Conservation (phyloP, 2,113 vertebrate species). For the Serilophus lunatus region DNA sequence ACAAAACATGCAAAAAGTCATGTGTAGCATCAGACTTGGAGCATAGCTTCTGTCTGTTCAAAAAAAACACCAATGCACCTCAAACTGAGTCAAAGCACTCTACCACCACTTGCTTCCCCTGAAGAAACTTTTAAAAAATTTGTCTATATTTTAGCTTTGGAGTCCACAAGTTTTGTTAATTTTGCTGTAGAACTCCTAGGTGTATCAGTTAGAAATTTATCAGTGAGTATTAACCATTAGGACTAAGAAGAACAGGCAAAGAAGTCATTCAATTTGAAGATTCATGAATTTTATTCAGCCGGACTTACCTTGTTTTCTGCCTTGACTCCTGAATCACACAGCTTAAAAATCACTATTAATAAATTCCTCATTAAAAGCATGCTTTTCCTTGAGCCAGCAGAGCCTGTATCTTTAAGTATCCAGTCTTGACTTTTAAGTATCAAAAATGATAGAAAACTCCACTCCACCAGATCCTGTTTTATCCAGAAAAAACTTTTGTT, state of each 20-base stretch:
- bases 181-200: background rate
- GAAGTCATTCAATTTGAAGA: background rate
- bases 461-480: background rate
- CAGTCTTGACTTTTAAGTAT: background rate
- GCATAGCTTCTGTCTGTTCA: background rate
- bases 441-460: background rate
- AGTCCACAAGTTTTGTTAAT: background rate
- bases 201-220: background rate
- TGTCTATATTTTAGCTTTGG: background rate
- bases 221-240: background rate
- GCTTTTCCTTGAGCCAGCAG: background rate
- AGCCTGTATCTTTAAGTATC: background rate
- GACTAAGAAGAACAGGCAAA: background rate
- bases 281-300: background rate
- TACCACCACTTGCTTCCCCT: background rate
- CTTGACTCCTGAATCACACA: background rate
- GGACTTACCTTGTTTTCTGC: background rate
- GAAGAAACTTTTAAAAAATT: background rate
- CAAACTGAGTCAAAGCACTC: background rate
- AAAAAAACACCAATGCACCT: background rate
- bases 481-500: background rate
- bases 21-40: background rate
- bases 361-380: background rate
- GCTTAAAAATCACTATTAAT: background rate
- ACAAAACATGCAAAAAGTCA: background rate